These are phyloP conservation scores for Hypsopygia costalis DNA, from an alignment of 2,888 invertebrate species.

Conservation along the genomic window DNA sequence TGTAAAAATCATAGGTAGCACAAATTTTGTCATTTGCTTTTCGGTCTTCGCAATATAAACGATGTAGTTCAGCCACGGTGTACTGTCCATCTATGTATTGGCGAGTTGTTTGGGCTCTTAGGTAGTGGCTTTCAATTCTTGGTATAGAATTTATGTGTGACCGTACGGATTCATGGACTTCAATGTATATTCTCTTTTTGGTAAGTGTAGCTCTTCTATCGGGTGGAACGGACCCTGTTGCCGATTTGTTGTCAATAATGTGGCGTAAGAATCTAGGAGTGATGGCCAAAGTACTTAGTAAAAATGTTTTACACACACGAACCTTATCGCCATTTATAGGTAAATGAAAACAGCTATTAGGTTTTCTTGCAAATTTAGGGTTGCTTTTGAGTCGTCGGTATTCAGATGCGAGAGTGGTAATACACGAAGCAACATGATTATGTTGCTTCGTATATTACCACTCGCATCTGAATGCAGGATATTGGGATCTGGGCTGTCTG, in stretches of 20 bases:
- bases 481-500: background rate
- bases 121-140: slow-evolving; percentile 23
- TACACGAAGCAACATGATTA: background rate
- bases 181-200: slow-evolving; percentile 17
- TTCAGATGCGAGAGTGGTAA: background rate
- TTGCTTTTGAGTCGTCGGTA: background rate
- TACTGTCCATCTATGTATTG: slow-evolving; percentile 24
- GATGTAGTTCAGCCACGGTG: slow-evolving; percentile 23
- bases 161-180: slow-evolving; percentile 19
- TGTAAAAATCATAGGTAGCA: slow-evolving; percentile 24
- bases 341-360: slow-evolving; percentile 21
- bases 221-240: slow-evolving; percentile 13
- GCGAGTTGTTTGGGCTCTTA: slow-evolving; percentile 21
- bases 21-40: slow-evolving; percentile 13
- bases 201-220: slow-evolving; percentile 23
- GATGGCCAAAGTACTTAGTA: slow-evolving; percentile 22
- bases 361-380: slow-evolving; percentile 18
- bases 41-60: slow-evolving; percentile 15
- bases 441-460: background rate
- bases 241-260: slow-evolving; percentile 17
- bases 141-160: slow-evolving; percentile 25
- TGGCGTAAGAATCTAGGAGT: slow-evolving; percentile 21
- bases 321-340: slow-evolving; percentile 16
- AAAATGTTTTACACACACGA: slow-evolving; percentile 21
- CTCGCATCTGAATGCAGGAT: background rate